A percentile compares a stretch with the other conserved stretches of the same genome.
Conservation (phyloP, 2,888 invertebrate species). For the Ectemnius cavifrons region DNA sequence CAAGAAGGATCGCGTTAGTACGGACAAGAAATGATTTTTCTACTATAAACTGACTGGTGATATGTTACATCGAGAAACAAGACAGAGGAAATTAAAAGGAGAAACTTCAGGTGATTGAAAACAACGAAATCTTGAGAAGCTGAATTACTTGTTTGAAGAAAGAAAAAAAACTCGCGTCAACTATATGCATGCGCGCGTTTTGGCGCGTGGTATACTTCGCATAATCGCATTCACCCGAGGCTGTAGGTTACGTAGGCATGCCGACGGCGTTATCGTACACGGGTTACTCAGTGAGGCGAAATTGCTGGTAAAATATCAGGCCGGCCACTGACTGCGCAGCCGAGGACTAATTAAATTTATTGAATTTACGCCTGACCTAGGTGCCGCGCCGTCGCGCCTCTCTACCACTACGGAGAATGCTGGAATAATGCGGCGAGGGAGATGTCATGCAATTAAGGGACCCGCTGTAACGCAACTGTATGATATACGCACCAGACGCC, state of each 20-base stretch:
- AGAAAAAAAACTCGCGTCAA: not conserved
- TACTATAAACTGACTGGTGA: not conserved
- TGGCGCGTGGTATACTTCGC: not conserved
- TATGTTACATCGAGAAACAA: too few species aligned
- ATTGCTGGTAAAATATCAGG: constrained; percentile 16
- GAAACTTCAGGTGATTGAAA: too few species aligned
- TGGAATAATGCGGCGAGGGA: constrained; percentile 33
- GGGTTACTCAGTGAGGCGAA: not conserved
- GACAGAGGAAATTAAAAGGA: not conserved
- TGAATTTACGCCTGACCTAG: constrained; percentile 26
- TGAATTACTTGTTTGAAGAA: too few species aligned
- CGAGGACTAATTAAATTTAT: constrained; percentile 36
- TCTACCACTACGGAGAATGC: constrained; percentile 11
- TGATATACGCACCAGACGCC: constrained; percentile 22
- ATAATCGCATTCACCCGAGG: constrained; percentile 2
- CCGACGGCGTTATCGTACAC: constrained; percentile 5
- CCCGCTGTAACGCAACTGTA: constrained; percentile 17
- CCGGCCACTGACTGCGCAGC: constrained; percentile 10
- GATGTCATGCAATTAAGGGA: constrained; percentile 28
- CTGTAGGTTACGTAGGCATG: not conserved
- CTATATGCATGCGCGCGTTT: not conserved
- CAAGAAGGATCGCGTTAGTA: constrained; percentile 8
- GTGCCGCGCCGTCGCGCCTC: not conserved
- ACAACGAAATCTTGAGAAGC: too few species aligned
- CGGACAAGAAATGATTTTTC: constrained; percentile 22